A percentile compares a stretch with the other conserved stretches of the same genome.
Conservation (phyloP, 2,797 vertebrate species). For the Phoeniculus purpureus region DNA sequence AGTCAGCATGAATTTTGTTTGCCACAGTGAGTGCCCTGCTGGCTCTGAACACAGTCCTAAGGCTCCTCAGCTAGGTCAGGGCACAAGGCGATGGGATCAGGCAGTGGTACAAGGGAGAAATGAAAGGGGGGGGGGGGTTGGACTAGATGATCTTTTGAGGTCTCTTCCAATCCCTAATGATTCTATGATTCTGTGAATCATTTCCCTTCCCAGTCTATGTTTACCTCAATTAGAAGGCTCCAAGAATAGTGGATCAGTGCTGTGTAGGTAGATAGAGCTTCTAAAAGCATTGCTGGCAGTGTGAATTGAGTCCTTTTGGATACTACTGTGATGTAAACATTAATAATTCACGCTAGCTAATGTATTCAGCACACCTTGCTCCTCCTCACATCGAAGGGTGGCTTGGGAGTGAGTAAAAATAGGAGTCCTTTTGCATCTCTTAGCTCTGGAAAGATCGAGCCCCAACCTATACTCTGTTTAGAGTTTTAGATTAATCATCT, state of each 20-base stretch:
- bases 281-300: neutral
- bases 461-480: neutral
- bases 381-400: neutral
- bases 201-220: neutral
- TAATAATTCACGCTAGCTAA: neutral
- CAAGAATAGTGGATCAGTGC: fast-evolving
- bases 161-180: too few species aligned
- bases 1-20: fast-evolving
- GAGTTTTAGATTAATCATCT: neutral
- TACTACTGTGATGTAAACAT: fast-evolving
- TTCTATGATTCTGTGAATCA: neutral
- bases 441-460: neutral
- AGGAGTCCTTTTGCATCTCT: neutral
- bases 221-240: neutral
- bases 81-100: neutral
- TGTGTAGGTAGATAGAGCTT: neutral
- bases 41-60: neutral
- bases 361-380: neutral
- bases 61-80: neutral
- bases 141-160: too few species aligned
- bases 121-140: neutral
- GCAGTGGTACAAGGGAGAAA: neutral
- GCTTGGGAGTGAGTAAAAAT: neutral
- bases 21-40: neutral
- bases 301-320: neutral